Evolutionary conservation across 1,140 invertebrate genomes (phyloP).

Genomic region (Drosophila lini): DNA sequence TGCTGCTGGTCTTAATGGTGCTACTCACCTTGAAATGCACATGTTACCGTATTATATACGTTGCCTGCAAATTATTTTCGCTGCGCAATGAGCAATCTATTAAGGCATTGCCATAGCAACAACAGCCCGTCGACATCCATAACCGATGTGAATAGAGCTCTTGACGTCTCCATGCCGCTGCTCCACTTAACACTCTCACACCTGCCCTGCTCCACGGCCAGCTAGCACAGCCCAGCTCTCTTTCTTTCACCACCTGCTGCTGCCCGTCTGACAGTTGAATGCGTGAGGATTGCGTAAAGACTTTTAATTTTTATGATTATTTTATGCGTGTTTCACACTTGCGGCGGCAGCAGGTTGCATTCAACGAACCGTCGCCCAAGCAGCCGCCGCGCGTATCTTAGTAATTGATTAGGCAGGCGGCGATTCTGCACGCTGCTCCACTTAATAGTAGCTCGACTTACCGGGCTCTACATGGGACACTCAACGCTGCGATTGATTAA

Average conservation of each 20-base stretch:
- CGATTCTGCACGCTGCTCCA: constrained; percentile 39
- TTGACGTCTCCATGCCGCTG: constrained; percentile 56
- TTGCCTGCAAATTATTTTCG: constrained; percentile 50
- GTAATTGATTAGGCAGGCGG: constrained; percentile 49
- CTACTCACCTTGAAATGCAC: constrained; percentile 66
- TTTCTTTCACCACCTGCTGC: constrained; percentile 35
- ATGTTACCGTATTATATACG: constrained; percentile 24
- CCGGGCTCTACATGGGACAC: neutral
- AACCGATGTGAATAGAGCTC: constrained; percentile 45
- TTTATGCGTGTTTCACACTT: constrained; percentile 69
- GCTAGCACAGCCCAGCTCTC: constrained; percentile 31
- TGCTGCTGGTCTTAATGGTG: constrained; percentile 21
- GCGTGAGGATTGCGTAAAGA: constrained; percentile 62
- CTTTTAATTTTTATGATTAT: constrained; percentile 72
- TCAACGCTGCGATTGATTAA: neutral
- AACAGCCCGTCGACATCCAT: constrained; percentile 30
- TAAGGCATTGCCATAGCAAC: constrained; percentile 32
- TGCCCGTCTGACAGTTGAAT: constrained; percentile 26
- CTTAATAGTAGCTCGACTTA: neutral
- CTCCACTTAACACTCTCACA: constrained; percentile 74
- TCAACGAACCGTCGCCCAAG: constrained; percentile 25
- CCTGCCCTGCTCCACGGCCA: constrained; percentile 30
- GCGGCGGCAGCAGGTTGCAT: constrained; percentile 55
- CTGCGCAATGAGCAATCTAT: constrained; percentile 59
- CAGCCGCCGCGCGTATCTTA: constrained; percentile 4